A percentile compares a stretch with the other conserved stretches of the same genome.
Evolutionary conservation across 2,888 invertebrate species (phyloP).

Genomic region (Phrixothrix hirtus): DNA sequence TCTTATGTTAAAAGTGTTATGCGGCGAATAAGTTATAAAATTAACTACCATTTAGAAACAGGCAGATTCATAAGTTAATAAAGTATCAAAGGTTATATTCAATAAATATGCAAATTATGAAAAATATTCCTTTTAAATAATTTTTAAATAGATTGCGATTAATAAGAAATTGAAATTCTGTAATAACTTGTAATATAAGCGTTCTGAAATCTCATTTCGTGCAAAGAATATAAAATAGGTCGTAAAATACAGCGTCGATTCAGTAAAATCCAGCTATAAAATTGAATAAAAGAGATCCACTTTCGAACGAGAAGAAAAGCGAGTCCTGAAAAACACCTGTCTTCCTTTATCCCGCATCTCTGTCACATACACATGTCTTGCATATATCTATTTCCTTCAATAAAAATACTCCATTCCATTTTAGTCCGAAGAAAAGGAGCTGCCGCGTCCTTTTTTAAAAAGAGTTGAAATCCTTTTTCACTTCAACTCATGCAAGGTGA

Average conservation of each 20-base stretch:
- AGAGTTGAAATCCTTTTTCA: conserved; percentile 34
- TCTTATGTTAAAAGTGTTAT: no score
- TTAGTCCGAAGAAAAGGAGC: conserved; percentile 38
- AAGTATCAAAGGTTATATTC: no score
- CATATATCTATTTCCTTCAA: conserved; percentile 14
- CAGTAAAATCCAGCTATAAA: conserved; percentile 20
- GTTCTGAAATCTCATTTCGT: conserved; percentile 6
- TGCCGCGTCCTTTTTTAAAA: conserved; percentile 34
- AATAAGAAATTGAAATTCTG: background rate
- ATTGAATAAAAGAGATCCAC: conserved; percentile 28
- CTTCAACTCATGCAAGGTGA: conserved; percentile 28
- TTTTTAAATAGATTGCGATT: background rate
- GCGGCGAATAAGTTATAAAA: background rate
- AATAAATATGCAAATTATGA: no score
- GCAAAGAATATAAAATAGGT: conserved; percentile 10
- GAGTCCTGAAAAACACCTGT: conserved; percentile 23
- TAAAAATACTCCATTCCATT: conserved; percentile 29
- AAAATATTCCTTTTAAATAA: no score
- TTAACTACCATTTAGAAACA: background rate
- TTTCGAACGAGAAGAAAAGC: conserved; percentile 23
- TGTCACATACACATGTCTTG: conserved; percentile 18
- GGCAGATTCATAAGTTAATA: no score
- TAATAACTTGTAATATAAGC: background rate
- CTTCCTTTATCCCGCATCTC: conserved; percentile 13
- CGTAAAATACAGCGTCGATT: conserved; percentile 18